Evolutionary conservation across 1,140 invertebrate genomes (phyloP).

Genomic region (Orius laevigatus): DNA sequence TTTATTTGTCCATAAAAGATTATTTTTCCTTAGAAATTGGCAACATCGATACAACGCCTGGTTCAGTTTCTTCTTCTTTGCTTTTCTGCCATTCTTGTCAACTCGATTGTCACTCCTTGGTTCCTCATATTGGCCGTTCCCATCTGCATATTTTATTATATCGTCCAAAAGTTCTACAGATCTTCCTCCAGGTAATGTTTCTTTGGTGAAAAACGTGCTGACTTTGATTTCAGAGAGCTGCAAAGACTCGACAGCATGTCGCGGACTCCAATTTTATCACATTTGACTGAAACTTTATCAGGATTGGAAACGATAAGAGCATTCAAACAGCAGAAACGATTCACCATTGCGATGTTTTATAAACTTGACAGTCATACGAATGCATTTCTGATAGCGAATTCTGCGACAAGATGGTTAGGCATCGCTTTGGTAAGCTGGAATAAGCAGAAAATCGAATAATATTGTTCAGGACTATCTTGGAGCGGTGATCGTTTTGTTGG

Average conservation of each 20-base stretch:
- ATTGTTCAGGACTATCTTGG: constrained; percentile 58
- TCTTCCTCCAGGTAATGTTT: constrained; percentile 43
- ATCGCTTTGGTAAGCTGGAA: constrained; percentile 45
- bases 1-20: neutral
- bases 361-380: constrained; percentile 56
- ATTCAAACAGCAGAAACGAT: constrained; percentile 43
- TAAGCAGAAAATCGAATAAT: neutral
- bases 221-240: constrained; percentile 36
- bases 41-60: constrained; percentile 52
- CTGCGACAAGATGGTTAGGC: constrained; percentile 67
- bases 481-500: constrained; percentile 54
- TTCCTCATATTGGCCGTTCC: constrained; percentile 48
- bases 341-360: constrained; percentile 43
- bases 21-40: constrained; percentile 46
- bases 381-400: constrained; percentile 58
- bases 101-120: constrained; percentile 51
- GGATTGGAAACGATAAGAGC: constrained; percentile 53
- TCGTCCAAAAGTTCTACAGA: constrained; percentile 52
- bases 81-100: constrained; percentile 51
- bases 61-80: constrained; percentile 54
- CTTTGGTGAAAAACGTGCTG: neutral
- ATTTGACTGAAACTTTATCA: constrained; percentile 50
- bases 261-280: constrained; percentile 50
- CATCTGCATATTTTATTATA: constrained; percentile 45
- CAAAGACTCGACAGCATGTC: constrained; percentile 46